Evolutionary conservation across 2,888 invertebrate species (phyloP), one percentile per base, ranked within the genome.

Genomic region (Bruchidius siliquastri): DNA sequence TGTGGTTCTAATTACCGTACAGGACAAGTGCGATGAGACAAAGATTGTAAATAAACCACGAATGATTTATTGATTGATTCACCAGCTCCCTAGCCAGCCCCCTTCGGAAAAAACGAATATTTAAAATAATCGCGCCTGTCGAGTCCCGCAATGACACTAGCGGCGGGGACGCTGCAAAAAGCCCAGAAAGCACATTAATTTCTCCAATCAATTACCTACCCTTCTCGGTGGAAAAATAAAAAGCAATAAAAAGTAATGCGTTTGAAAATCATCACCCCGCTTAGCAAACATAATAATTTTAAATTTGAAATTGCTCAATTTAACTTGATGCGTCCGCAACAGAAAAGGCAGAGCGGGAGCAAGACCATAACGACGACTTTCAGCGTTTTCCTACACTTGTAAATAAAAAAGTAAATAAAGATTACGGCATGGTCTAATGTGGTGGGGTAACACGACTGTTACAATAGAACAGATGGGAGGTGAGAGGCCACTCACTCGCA

Each of bases 221-320:
- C 49, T 49, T 49, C 49, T 49, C 49, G 49, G 49, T 49, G 49
- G 68, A 75, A 76, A 76, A 75, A 74, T 74, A 68, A 30, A 21
- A 73, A 66, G 74, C 75, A 74, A 75, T 76, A 76, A 78, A 78
- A 78, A 75, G 73, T 76, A 77, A 78, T 78, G 77, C 75, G 74
- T 75, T 75, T 72, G 71, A 76, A 75, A 77, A 78, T 77, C 77
- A 76, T 77, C 78, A 78, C 74, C 75, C 77, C 71, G 69, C 72
- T 73, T 72, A 76, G 67, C 76, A 76, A 76, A 76, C 74, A 73
- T 76, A 74, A 76, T 75, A 74, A 76, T 72, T 76, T 76, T 75
- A 76, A 76, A 76, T 76, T 75, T 71, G 74, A 74, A 76, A 76
- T 75, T 76, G 76, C 75, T 76, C 76, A 76, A 76, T 76, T 75